These are phyloP conservation scores for Anniella stebbinsi DNA, from an alignment of 2,797 vertebrate genomes.

Conservation along the genomic window DNA sequence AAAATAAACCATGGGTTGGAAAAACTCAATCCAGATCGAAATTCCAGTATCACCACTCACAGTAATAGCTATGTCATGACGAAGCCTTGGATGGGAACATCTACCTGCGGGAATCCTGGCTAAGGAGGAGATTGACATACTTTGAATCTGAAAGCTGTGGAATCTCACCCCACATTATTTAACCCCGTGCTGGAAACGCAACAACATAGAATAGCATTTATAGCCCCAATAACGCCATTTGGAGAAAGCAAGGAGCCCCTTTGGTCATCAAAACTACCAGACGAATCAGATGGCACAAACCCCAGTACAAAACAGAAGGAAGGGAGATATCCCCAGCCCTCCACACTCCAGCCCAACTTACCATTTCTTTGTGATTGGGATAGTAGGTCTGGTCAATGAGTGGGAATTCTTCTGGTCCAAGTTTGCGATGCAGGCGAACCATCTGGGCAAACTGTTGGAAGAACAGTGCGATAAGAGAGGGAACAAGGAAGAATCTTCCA, in stretches of 20 bases:
- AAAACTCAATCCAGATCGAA: not conserved
- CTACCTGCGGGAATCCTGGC: not conserved
- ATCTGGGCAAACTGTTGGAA: conserved; percentile 90
- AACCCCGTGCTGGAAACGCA: not conserved
- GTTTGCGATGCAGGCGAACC: conserved; percentile 87
- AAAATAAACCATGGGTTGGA: not conserved
- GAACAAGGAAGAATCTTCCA: too few relatives aligned
- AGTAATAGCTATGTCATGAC: not conserved
- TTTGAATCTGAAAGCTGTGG: not conserved
- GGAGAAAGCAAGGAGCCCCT: not conserved
- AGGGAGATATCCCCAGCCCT: not conserved
- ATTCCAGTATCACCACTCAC: not conserved
- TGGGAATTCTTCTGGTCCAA: conserved; percentile 91
- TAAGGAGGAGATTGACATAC: not conserved
- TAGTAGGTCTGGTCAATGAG: conserved; percentile 95
- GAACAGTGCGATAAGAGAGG: conserved; percentile 14
- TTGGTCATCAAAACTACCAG: not conserved
- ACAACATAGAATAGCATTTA: not conserved
- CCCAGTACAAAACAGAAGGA: not conserved
- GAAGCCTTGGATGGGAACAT: not conserved
- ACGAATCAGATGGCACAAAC: not conserved
- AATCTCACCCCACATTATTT: not conserved
- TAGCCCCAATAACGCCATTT: not conserved
- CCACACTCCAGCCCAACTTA: conserved; percentile 74
- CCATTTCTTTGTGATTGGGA: conserved; percentile 95